A percentile compares a stretch with the other conserved stretches of the same genome.
Evolutionary conservation across 2,797 vertebrate genomes (phyloP).

Genomic region (Nyctalus aviator): DNA sequence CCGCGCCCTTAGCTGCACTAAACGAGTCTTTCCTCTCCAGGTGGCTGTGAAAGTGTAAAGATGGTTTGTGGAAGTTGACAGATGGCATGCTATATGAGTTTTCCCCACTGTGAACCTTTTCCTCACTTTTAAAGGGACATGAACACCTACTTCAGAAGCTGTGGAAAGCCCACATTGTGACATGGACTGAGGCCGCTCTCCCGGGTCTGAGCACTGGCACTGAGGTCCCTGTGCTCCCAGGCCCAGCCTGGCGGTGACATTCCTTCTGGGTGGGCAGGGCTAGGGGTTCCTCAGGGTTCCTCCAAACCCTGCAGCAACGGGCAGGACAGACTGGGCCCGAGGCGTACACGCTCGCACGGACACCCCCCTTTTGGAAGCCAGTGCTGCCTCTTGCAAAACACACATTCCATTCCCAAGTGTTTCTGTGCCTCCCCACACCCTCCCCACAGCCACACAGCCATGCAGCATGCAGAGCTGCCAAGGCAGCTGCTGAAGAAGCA

Average conservation of each 20-base stretch:
- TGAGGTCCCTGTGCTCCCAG: background rate
- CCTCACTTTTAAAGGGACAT: conserved; percentile 43
- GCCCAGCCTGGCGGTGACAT: background rate
- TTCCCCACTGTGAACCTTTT: conserved; percentile 17
- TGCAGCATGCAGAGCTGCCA: conserved; percentile 57
- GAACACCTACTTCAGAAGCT: background rate
- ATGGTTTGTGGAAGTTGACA: conserved; percentile 45
- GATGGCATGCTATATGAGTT: background rate
- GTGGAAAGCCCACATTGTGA: background rate
- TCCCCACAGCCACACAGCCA: conserved; percentile 65
- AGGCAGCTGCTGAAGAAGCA: conserved; percentile 68
- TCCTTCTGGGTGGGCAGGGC: background rate
- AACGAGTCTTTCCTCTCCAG: background rate
- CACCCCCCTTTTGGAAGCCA: conserved; percentile 80
- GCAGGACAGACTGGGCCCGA: conserved; percentile 2
- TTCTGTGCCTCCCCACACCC: conserved; percentile 79
- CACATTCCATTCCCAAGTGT: conserved; percentile 82
- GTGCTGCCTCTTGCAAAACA: conserved; percentile 78
- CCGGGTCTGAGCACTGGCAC: background rate
- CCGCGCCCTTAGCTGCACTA: background rate
- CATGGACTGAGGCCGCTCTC: background rate
- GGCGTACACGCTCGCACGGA: conserved; percentile 51
- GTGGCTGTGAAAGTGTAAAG: background rate
- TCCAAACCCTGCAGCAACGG: conserved; percentile 20
- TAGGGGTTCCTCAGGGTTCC: background rate